Conservation (phyloP, 2,113 vertebrate species). For the Gobio gobio region DNA sequence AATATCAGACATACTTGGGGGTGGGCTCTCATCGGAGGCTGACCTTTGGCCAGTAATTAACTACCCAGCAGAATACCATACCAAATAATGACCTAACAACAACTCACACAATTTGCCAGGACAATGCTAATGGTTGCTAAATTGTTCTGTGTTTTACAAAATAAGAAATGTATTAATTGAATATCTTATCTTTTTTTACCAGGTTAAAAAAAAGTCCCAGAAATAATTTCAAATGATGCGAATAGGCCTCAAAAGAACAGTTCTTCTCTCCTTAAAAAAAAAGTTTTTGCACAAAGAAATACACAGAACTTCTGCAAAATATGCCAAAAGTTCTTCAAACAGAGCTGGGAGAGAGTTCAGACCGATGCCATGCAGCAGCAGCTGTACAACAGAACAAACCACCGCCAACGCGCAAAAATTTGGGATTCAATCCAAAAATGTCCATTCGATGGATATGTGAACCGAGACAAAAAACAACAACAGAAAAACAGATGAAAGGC, state of each 20-base stretch:
- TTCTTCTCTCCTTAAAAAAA: neutral
- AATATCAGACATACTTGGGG: neutral
- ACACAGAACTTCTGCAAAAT: neutral
- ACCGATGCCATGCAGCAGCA: neutral
- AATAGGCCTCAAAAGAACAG: neutral
- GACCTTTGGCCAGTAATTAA: neutral
- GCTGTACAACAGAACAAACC: neutral
- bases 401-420: neutral
- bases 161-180: neutral
- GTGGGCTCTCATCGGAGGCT: neutral
- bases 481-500: neutral
- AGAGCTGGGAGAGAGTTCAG: neutral
- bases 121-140: no score
- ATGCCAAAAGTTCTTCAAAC: neutral
- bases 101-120: no score
- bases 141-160: no score
- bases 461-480: neutral
- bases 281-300: neutral
- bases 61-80: neutral
- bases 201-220: neutral
- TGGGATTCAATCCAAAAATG: conserved; percentile 5
- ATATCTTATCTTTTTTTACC: no score
- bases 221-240: neutral
- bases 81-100: neutral
- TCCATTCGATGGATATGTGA: neutral